Evolutionary conservation across 92 coral and sea anemone genomes (phyloP), one percentile per base, ranked within the genome.

Genomic region (Parazoanthus darwini): DNA sequence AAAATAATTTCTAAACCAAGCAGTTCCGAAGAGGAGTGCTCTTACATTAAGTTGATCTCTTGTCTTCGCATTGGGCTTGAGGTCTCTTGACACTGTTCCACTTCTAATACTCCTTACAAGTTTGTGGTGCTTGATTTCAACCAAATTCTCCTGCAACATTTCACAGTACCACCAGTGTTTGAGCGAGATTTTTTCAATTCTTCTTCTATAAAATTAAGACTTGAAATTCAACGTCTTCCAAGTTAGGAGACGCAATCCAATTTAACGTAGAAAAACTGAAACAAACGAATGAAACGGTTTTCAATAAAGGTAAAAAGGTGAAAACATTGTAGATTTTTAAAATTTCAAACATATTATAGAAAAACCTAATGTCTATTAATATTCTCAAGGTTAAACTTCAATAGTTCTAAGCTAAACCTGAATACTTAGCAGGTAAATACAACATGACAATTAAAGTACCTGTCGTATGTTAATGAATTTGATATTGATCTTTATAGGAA

Each of bases 51-150:
- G 89, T 73, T 97, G 99, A 86, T 97, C 99, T 76, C 99, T 91
- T 23, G 96, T 96, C 66, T 93, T 96, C 36, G 99, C 99, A 87
- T 97, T 97, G 39, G 99, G 99, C 86, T 95, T 97, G 68, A 97
- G 93, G 66, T 97, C 99, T 48, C 96, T 92, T 15, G 99, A 95
- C 22, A 97, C 99, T 42, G 99, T 95, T 14, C 99, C 99, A 79
- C 97, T 97, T 48, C 99, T 92, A n/a, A 97, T 90, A 79, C 98
- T 97, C 48, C 99, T 90, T 0, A 97, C 99, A 0, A 97, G 91
- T 77, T 97, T 97, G 90, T 97, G 99, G 88, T 97, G 99, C 85
- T 97, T 97, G 76, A 93, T 84, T 81, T 97, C 99, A 25, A 97
- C 99, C 70, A 97, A 76, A 88, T 97, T 97, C 71, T 97, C 99